A percentile compares a stretch with the other conserved stretches of the same genome.
Evolutionary conservation across 1,140 invertebrate genomes (phyloP).

Genomic region (Drosophila cardini): DNA sequence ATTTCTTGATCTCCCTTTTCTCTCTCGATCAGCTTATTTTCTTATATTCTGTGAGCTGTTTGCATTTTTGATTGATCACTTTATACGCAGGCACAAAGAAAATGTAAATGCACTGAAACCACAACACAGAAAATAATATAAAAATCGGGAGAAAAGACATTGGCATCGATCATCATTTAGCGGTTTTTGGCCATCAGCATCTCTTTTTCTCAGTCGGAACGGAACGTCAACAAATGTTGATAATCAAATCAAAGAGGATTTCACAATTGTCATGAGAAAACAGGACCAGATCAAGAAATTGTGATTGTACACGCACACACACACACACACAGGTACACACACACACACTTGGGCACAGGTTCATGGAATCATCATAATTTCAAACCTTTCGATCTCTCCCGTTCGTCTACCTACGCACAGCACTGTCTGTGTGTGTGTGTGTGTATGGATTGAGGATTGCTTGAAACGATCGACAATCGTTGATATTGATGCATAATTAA

Average conservation of each 20-base stretch:
- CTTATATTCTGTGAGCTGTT: constrained; percentile 52
- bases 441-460: neutral
- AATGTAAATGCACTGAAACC: constrained; percentile 68
- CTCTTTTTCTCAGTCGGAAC: neutral
- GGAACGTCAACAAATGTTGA: constrained; percentile 65
- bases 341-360: constrained; percentile 3
- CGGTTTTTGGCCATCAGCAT: constrained; percentile 23
- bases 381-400: neutral
- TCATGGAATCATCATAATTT: constrained; percentile 69
- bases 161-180: constrained; percentile 81
- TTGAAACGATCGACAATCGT: constrained; percentile 54
- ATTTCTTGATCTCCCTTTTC: neutral
- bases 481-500: constrained; percentile 81
- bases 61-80: constrained; percentile 84
- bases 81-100: constrained; percentile 70
- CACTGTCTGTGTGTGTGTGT: too few relatives aligned
- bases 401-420: constrained; percentile 7
- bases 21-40: constrained; percentile 10
- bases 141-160: constrained; percentile 11
- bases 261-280: constrained; percentile 26
- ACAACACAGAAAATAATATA: constrained; percentile 26
- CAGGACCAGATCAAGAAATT: constrained; percentile 39
- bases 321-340: neutral
- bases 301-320: constrained; percentile 29
- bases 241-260: constrained; percentile 75